Base-by-base conservation (phyloP, 2,797 vertebrate species). In the Anguilla obscura region DNA sequence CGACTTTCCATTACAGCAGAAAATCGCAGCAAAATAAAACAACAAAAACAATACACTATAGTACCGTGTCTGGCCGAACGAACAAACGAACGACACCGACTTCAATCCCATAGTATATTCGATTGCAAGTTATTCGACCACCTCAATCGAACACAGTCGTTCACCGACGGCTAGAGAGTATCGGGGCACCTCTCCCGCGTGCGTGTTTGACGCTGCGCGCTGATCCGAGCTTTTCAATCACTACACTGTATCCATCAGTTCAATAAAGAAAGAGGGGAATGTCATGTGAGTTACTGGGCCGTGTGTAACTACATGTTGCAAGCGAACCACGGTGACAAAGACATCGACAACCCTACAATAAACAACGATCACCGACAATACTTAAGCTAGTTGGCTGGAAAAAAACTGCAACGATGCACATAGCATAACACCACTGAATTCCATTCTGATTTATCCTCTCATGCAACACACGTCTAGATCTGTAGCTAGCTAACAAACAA, bases 401-500 rank as follows among this genome's bases (percentile, higher is more conserved):
- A 27, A 12, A 50, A 82, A 50, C 79, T 10, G 18, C 45, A 50
- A 50, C 18, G 24, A n/a, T 7, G 45, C 79, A 33, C 33, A 18
- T 12, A 12, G 71, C 33, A 21, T 4, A 76, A 82, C 40, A 48
- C 16, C 21, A 50, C 24, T 50, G 27, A 24, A 24, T 50, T 10
- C 12, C 5, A 79, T 18, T 79, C 14, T 5, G 21, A 74, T 74
- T 74, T 1, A 74, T 30, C 14, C 10, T 74, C 30, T 30, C 18
- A 74, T 33, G 9, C 27, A 79, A 79, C 30, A 36, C 69, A 79
- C 16, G 74, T 79, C 74, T 18, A 79, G 14, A 45, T 30, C 3
- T 82, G 40, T 50, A 9, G 40, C 33, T 48, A 50, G 74, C 74
- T 50, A 82, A n/a, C 79, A n/a, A 82, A 45, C 79, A 76, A 76